These are phyloP conservation scores for Cryptophagus acutangulus DNA, from an alignment of 2,888 invertebrate genomes.

Conservation along the genomic window DNA sequence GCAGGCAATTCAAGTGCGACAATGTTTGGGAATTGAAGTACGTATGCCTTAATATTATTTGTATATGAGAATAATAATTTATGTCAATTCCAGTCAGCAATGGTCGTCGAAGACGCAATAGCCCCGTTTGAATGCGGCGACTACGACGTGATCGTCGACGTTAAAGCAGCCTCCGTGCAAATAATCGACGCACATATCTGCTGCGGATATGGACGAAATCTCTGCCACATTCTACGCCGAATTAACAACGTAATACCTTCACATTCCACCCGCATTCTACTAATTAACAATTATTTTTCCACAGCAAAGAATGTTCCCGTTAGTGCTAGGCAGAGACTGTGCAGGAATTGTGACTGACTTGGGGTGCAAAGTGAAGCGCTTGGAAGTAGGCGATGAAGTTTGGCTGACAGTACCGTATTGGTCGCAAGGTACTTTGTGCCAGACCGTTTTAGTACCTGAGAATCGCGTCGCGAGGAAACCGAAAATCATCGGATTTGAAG, in stretches of 20 bases:
- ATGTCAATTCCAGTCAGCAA: conserved; percentile 48
- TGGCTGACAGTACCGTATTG: conserved; percentile 57
- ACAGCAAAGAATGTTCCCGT: conserved; percentile 45
- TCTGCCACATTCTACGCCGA: conserved; percentile 37
- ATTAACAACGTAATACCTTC: conserved; percentile 34
- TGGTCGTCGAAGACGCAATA: conserved; percentile 52
- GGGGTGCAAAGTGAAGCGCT: conserved; percentile 54
- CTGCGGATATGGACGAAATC: conserved; percentile 50
- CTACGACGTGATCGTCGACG: conserved; percentile 57
- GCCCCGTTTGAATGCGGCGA: conserved; percentile 52
- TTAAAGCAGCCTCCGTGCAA: conserved; percentile 58
- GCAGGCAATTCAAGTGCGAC: conserved; percentile 50
- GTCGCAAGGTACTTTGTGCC: conserved; percentile 55
- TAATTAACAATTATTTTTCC: conserved; percentile 4
- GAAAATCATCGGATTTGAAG: conserved; percentile 55
- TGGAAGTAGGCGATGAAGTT: conserved; percentile 61
- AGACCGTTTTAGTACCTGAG: conserved; percentile 54
- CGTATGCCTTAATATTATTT: conserved; percentile 13
- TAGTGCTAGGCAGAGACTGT: conserved; percentile 61
- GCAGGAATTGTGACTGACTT: conserved; percentile 58
- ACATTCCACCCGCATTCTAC: no score
- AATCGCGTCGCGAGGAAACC: conserved; percentile 53
- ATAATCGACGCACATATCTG: conserved; percentile 57
- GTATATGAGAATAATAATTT: not conserved
- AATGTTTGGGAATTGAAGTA: conserved; percentile 50